Conservation (phyloP, 2,797 vertebrate species). For the Gallinago stenura region DNA sequence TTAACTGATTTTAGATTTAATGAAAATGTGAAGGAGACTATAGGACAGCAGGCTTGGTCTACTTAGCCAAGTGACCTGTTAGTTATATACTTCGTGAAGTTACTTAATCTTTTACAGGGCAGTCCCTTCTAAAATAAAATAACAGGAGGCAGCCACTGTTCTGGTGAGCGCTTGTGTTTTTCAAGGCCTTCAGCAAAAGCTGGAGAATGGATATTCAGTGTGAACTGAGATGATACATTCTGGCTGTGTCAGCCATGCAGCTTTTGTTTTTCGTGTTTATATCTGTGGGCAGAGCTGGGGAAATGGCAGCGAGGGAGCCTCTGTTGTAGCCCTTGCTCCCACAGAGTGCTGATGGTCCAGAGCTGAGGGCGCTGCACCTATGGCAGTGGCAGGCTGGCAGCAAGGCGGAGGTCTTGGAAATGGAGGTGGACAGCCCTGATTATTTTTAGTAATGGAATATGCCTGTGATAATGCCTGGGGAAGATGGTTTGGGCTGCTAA, state of each 20-base stretch:
- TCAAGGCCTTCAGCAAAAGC: background rate
- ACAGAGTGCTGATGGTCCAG: background rate
- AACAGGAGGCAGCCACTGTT: background rate
- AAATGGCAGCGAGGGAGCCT: background rate
- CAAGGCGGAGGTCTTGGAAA: background rate
- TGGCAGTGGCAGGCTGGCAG: background rate
- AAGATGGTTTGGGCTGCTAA: background rate
- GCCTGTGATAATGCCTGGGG: background rate
- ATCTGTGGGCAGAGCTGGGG: background rate
- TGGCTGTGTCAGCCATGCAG: background rate
- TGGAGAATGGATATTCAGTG: constrained; percentile 21
- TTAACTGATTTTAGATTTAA: constrained; percentile 52
- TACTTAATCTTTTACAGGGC: background rate
- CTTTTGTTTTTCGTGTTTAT: background rate
- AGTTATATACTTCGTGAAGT: constrained; percentile 14
- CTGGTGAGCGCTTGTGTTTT: background rate
- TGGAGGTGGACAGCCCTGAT: background rate
- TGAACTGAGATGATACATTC: background rate
- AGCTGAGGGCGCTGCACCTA: background rate
- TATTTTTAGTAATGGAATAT: background rate
- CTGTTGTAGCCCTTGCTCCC: background rate
- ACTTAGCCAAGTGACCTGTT: constrained; percentile 33
- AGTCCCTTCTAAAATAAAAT: background rate
- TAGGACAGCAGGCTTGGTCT: constrained; percentile 23
- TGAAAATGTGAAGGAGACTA: constrained; percentile 36